A percentile compares a stretch with the other conserved stretches of the same genome.
phyloP scores from a whole-genome alignment of 2,888 invertebrate species.

The Schrankia costaestrigalis region DNA sequence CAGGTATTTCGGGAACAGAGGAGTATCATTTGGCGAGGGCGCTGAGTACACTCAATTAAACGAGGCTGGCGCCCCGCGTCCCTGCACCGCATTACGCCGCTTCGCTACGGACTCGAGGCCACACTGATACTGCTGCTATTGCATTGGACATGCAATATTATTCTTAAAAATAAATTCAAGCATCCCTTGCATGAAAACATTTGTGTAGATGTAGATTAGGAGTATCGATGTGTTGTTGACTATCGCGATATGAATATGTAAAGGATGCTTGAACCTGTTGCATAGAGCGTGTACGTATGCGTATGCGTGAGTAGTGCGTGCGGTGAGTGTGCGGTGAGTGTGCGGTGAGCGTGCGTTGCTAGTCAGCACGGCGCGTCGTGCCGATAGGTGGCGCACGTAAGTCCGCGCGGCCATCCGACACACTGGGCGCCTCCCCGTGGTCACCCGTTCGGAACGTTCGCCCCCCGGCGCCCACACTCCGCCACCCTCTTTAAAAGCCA shows the following conservation, averaged over 20 bases:
- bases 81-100: conserved; percentile 22
- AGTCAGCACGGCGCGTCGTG: conserved; percentile 19
- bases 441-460: conserved; percentile 78
- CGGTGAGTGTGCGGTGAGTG: conserved; percentile 8
- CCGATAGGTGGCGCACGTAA: conserved; percentile 48
- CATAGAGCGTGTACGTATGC: conserved; percentile 1
- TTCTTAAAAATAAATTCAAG: too few species aligned
- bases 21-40: conserved; percentile 75
- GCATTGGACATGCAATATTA: conserved; percentile 8
- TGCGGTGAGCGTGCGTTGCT: conserved; percentile 18
- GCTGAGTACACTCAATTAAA: conserved; percentile 79
- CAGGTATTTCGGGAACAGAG: conserved; percentile 75
- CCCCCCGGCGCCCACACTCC: conserved; percentile 52
- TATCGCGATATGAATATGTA: too few species aligned
- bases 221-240: too few species aligned
- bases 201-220: too few species aligned
- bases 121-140: conserved; percentile 9
- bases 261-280: conserved; percentile 18
- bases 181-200: too few species aligned
- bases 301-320: neutral
- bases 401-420: conserved; percentile 47
- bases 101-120: conserved; percentile 8
- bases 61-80: conserved; percentile 45
- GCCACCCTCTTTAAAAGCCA: conserved; percentile 80
- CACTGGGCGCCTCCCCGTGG: conserved; percentile 73